phyloP scores from a whole-genome alignment of 1,140 invertebrate genomes.

The Conus ventricosus region DNA sequence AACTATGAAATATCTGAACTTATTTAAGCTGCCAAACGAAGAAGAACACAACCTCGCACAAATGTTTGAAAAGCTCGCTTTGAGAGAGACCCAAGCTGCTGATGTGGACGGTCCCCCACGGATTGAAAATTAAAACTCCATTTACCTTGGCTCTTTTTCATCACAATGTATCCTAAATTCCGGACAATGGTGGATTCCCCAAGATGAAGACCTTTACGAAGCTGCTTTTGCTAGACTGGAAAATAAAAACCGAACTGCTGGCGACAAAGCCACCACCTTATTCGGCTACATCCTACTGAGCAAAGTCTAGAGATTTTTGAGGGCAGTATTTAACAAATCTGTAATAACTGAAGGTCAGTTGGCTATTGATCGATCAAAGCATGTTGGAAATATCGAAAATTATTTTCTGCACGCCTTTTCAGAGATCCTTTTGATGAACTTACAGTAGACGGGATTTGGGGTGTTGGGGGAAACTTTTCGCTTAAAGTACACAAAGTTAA shows the following conservation, averaged over 20 bases:
- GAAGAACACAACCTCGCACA: background rate
- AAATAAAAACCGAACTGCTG: background rate
- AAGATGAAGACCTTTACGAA: background rate
- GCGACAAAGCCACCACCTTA: background rate
- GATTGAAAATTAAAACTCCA: background rate
- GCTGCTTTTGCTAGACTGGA: background rate
- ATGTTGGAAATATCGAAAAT: background rate
- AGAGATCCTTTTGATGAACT: background rate
- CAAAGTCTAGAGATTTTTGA: background rate
- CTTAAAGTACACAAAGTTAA: background rate
- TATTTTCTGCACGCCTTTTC: background rate
- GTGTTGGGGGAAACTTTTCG: background rate
- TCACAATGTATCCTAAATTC: background rate
- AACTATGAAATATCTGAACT: background rate
- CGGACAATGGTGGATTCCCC: background rate
- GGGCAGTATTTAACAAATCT: background rate
- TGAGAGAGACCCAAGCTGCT: background rate
- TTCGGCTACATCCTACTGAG: background rate
- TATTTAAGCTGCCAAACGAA: background rate
- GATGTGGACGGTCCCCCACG: too few species aligned
- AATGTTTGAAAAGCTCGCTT: background rate
- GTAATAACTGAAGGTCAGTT: background rate
- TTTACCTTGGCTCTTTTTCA: background rate
- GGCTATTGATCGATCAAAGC: background rate
- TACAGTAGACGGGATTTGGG: background rate